Evolutionary conservation across 2,888 invertebrate species (phyloP), one percentile per base, ranked within the genome.

Genomic region (Oeneis ivallda): DNA sequence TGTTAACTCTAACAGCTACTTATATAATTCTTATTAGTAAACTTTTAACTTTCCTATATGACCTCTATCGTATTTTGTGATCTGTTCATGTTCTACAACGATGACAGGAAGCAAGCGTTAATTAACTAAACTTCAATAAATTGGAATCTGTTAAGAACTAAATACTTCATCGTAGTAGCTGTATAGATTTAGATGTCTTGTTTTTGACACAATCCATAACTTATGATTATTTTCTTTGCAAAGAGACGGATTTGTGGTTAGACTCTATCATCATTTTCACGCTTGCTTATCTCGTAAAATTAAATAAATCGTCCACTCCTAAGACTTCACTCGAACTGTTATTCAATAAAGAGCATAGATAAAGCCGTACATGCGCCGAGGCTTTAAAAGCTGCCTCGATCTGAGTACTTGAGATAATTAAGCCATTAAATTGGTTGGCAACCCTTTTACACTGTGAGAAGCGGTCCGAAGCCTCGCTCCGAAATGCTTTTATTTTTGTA

Each of bases 361-460:
- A 82, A 80, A 72, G 74, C 69, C 69, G 70, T 75, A 75, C 76
- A 76, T 77, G 71, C 72, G 72, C 72, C 74, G 75, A 71, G 76
- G 78, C 78, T 77, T 77, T 82, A 75, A 81, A 76, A 79, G 77
- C 76, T 74, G 71, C 76, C 75, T 76, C 77, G 80, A 84, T 84
- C 81, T 79, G 74, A 77, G 82, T 85, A 86, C 86, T 88, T 81
- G 84, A 87, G 86, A 86, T 89, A 89, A 91, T 89, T 86, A 88
- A 88, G 86, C 84, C 84, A 88, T 90, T 87, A 87, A 84, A 85
- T 85, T 80, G 81, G 80, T 81, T 78, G 79, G 81, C 82, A 81
- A 82, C 84, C 84, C 84, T 84, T 84, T 84, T 79, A 83, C 78
- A 77, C 77, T 83, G 85, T 85, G 85, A 82, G 86, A 85, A 86